Conservation (phyloP, 2,113 vertebrate genomes). For the Piaya cayana region DNA sequence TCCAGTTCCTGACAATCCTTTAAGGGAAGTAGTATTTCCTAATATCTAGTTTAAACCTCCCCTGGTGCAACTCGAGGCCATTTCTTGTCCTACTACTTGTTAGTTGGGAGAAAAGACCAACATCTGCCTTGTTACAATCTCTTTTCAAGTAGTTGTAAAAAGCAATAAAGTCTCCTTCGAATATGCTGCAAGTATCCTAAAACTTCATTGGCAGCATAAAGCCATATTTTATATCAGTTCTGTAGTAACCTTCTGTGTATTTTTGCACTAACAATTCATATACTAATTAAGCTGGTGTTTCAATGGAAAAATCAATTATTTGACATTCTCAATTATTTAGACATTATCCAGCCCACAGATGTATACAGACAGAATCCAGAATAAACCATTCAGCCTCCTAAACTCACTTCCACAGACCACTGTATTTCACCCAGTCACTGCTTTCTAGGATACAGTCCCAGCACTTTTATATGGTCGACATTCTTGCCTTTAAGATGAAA, state of each 20-base stretch:
- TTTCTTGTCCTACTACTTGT: too few relatives aligned
- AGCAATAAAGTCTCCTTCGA: neutral
- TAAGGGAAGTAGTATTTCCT: too few relatives aligned
- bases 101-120: too few relatives aligned
- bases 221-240: neutral
- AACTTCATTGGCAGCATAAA: neutral
- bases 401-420: neutral
- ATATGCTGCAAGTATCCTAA: neutral
- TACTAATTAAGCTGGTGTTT: constrained; percentile 8
- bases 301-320: constrained; percentile 63
- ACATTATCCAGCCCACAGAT: neutral
- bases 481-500: neutral
- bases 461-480: neutral
- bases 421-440: neutral
- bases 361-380: neutral
- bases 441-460: neutral
- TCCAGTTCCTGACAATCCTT: too few relatives aligned
- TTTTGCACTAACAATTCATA: neutral
- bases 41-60: too few relatives aligned
- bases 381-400: neutral
- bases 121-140: too few relatives aligned
- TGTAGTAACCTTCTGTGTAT: neutral
- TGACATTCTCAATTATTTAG: constrained; percentile 24
- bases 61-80: too few relatives aligned
- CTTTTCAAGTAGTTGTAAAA: too few relatives aligned